Percentiles rank a stretch among this genome's conserved stretches.
These are phyloP conservation scores for Passer domesticus DNA, from an alignment of 2,113 vertebrate species.

Conservation along the genomic window DNA sequence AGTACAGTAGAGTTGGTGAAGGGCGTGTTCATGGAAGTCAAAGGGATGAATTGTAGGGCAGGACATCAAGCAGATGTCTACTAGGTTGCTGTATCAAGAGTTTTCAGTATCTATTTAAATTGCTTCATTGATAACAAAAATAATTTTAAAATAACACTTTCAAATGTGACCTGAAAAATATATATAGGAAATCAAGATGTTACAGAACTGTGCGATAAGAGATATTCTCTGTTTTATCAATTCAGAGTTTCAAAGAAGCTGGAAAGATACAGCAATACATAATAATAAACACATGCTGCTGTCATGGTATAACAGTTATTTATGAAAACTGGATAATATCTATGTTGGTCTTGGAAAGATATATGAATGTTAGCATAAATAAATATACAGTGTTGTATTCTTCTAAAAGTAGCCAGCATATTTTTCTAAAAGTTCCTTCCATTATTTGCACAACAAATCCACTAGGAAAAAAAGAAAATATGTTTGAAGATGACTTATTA, in stretches of 20 bases:
- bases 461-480: neutral
- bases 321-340: neutral
- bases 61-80: neutral
- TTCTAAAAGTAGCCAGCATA: neutral
- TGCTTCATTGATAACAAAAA: neutral
- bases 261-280: neutral
- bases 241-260: neutral
- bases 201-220: neutral
- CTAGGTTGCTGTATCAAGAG: neutral
- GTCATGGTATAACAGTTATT: neutral
- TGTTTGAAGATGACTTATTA: neutral
- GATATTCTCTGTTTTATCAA: neutral
- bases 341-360: neutral
- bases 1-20: neutral
- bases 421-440: neutral
- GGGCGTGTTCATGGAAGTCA: neutral
- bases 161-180: neutral
- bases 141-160: neutral
- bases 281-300: neutral
- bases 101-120: neutral
- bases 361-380: neutral
- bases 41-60: neutral
- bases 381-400: neutral
- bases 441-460: neutral
- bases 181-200: neutral